Evolutionary conservation across 2,113 vertebrate species (phyloP).

Genomic region (Anser cygnoides): DNA sequence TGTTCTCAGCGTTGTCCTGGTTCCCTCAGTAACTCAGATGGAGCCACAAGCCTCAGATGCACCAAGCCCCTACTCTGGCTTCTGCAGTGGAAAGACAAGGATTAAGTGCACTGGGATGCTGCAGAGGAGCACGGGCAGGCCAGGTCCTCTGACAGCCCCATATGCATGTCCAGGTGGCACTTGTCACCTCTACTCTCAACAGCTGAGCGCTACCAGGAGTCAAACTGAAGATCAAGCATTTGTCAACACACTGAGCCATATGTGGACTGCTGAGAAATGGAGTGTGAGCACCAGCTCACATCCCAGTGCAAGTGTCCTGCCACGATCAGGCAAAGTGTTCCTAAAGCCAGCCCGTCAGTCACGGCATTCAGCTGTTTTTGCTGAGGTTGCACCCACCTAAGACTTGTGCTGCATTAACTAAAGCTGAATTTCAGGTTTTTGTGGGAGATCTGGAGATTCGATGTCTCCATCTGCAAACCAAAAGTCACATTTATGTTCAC

Average conservation of each 20-base stretch:
- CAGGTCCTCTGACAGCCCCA: too few species aligned
- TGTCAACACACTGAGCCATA: accelerated
- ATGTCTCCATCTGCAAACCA: not conserved
- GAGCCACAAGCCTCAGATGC: not conserved
- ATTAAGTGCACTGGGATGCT: too few species aligned
- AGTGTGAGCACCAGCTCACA: accelerated
- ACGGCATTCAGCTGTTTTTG: not conserved
- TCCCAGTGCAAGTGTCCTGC: not conserved
- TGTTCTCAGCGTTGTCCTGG: too few species aligned
- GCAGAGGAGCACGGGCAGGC: accelerated
- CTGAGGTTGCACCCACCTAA: accelerated
- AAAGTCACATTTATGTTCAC: not conserved
- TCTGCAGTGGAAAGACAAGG: not conserved
- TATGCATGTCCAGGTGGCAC: not conserved
- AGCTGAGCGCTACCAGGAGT: accelerated
- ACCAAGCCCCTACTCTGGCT: accelerated
- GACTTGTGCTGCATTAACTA: not conserved
- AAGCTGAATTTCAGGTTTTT: accelerated
- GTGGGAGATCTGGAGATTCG: not conserved
- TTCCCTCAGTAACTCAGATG: not conserved
- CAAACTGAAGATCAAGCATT: not conserved
- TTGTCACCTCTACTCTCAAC: not conserved
- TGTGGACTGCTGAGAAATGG: not conserved
- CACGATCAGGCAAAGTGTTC: not conserved
- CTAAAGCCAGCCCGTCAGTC: not conserved